phyloP scores from a whole-genome alignment of 2,888 invertebrate genomes.

The Gortyna flavago region DNA sequence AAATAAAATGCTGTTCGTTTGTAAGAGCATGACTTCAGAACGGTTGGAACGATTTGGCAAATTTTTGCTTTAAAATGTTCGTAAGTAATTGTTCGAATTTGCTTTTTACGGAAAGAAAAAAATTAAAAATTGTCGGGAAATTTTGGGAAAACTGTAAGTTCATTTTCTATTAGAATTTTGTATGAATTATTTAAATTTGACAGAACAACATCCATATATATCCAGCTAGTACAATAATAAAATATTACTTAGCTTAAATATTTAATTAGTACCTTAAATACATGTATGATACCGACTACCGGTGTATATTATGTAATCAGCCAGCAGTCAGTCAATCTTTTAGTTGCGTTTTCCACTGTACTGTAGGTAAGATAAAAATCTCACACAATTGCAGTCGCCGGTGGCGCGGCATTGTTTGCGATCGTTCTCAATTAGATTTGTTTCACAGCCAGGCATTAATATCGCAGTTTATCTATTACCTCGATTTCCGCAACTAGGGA shows the following conservation, averaged over 20 bases:
- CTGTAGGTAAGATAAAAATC: constrained; percentile 18
- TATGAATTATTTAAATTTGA: too few species aligned
- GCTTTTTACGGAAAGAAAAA: too few species aligned
- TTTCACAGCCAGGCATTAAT: constrained; percentile 36
- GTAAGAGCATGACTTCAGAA: too few species aligned
- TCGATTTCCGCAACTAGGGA: constrained; percentile 38
- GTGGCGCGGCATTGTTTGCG: constrained; percentile 43
- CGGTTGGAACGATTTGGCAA: too few species aligned
- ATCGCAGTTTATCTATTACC: constrained; percentile 40
- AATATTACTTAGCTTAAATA: neutral
- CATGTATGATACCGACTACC: neutral
- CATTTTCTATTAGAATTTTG: too few species aligned
- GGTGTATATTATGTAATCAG: neutral
- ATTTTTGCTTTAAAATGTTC: too few species aligned
- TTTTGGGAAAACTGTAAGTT: too few species aligned
- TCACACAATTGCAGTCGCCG: constrained; percentile 7
- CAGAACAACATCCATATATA: too few species aligned
- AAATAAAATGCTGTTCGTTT: too few species aligned
- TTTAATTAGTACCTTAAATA: neutral
- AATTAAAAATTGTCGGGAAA: too few species aligned
- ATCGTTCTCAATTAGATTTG: constrained; percentile 53
- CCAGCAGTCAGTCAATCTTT: neutral
- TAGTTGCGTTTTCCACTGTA: neutral
- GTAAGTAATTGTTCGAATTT: too few species aligned
- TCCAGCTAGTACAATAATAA: too few species aligned